Evolutionary conservation across 1,140 invertebrate genomes (phyloP).

Genomic region (Saxidomus purpurata): DNA sequence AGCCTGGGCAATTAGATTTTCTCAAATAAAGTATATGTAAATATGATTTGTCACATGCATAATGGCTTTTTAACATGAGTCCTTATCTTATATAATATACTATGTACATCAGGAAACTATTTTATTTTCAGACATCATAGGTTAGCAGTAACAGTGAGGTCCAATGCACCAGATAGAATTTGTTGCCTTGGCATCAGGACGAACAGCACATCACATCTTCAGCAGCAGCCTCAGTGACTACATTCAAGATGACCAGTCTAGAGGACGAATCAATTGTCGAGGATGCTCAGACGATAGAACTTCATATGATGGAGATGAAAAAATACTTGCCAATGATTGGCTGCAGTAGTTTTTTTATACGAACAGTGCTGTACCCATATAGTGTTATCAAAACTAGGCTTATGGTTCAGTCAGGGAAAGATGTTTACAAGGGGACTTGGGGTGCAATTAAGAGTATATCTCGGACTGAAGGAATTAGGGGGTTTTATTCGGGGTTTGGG

Average conservation of each 20-base stretch:
- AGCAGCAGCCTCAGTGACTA: not conserved
- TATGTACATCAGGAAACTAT: no score
- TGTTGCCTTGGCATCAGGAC: no score
- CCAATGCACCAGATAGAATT: no score
- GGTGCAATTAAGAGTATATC: conserved; percentile 97
- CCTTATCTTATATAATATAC: no score
- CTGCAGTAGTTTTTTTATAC: conserved; percentile 93
- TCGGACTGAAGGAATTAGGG: conserved; percentile 93
- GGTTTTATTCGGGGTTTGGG: conserved; percentile 98
- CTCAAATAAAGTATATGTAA: no score
- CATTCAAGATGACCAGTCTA: conserved; percentile 16
- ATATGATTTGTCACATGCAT: no score
- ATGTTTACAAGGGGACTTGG: conserved; percentile 93
- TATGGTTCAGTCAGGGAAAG: conserved; percentile 88
- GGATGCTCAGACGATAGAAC: conserved; percentile 90
- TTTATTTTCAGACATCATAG: no score
- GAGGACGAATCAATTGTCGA: conserved; percentile 33
- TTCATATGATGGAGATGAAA: conserved; percentile 99
- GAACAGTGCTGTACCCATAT: conserved; percentile 97
- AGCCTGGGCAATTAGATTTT: no score
- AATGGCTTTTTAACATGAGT: no score
- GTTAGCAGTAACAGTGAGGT: no score
- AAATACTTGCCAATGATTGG: conserved; percentile 97
- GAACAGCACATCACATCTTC: no score
- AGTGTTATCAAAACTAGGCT: conserved; percentile 98